Base-by-base conservation (phyloP, 1,140 invertebrate species). In the Theocolax elegans region DNA sequence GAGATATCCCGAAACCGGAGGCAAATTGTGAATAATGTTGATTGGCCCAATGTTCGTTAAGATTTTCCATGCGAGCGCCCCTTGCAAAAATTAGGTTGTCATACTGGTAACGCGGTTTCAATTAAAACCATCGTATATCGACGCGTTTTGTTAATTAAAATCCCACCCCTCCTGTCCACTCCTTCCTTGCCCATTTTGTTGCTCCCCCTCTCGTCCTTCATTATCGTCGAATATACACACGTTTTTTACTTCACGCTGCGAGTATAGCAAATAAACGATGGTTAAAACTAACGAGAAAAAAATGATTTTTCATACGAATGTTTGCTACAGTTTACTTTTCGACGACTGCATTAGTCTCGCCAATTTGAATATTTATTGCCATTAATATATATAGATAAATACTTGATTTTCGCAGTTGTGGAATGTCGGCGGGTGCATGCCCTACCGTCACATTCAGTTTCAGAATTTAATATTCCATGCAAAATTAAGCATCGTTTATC, bases 61-160 rank as follows among this genome's bases (percentile, higher is more conserved):
- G 60, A 31, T 46, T 35, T 63, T 38, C 10, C 42, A 12, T 23
- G 46, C 60, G 44, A n/a, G 29, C 29, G 60, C 46, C 8, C 63
- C 58, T 72, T 48, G 59, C 35, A 68, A 72, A 74, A 74, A 74
- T 73, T 74, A 70, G 67, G 40, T 54, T 74, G 58, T 73, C 46
- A 58, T 8, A 35, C 60, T 31, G 46, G 12, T 38, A 49, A 1
- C 3, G 46, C 15, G 49, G 27, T 44, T 56, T 67, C 51, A 67
- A 67, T 67, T 67, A 67, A 56, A 54, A 66, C 23, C 40, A 23
- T 21, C n/a, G 27, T 31, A 21, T 15, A 54, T 67, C 38, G 64
- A 13, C 23, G 64, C 35, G 10, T 23, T 65, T 65, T 54, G 51
- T 54, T 67, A 67, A 67, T 67, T 67, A 54, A 54, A 67, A 54